Base-by-base conservation (phyloP, 2,888 invertebrate genomes). In the Barypeithes pellucidus region DNA sequence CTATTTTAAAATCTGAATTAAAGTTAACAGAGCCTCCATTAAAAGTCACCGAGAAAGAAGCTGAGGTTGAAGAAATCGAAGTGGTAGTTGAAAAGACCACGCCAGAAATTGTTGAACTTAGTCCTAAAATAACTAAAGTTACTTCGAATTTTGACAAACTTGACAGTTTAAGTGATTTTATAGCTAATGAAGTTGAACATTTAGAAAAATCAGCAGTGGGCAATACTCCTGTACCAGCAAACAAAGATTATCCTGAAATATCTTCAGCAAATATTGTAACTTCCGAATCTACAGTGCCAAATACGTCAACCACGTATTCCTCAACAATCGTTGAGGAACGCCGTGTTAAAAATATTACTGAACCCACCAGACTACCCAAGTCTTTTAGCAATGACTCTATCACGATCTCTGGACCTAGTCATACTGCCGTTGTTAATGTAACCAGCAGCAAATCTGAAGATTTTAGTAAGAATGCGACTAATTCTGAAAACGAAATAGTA, bases 331-430 rank as follows among this genome's bases (percentile, higher is more conserved):
- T 69, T 69, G 69, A 69, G 62, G 69, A 69, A 60, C 61, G 54
- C 50, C 62, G 69, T 69, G 69, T 62, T 16, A 60, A 62, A 41
- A 62, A 41, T 4, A 61, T 33, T 29, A 22, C 18, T 20, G 29
- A 60, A 50, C 47, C 60, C 9, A 18, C 12, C 0, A 33, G 16
- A 20, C n/a, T 62, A 36, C 61, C 67, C 9, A 72, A 68, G n/a
- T 47, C 63, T 33, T 65, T 47, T 11, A 75, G 67, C 36, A 29
- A 50, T 3, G 77, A 77, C 24, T 69, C 75, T 7, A 80, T 84
- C 60, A 84, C 83, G 0, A 83, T 84, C 63, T 83, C 83, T 1
- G 84, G 84, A 4, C 84, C 84, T 16, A 83, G 84, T 77, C 84
- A 84, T 68, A 84, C 84, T 4, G 83, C 85, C 3, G 79, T 85